Base-by-base conservation (phyloP, 2,113 vertebrate species). In the Seriola quinqueradiata region DNA sequence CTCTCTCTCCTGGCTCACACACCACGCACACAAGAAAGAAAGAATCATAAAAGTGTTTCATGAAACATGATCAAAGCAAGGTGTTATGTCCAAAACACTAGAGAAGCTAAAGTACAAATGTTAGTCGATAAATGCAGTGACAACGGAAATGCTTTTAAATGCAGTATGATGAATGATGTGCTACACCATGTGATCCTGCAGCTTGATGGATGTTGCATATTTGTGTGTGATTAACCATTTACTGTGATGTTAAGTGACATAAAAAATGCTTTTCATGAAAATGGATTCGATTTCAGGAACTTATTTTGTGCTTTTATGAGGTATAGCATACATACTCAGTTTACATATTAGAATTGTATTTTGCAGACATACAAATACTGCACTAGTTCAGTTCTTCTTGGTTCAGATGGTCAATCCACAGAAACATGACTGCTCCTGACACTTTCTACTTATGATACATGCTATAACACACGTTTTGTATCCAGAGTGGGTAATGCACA, bases 71-170 rank as follows among this genome's bases (percentile, higher is more conserved):
- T 32, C 4, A 65, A 65, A 46, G 54, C 17, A 57, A n/a, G 8
- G 57, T 48, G 21, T 0, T 0, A 23, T 13, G 8, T 19, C 46
- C 14, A 40, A 4, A 42, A 48, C 16, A 36, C 23, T 34, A 23
- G 28, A 73, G 19, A 66, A 59, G 13, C 44, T 54, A 21, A 70
- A 19, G 19, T 69, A 58, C 38, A 63, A 64, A 16, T 55, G n/a
- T 34, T 28, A 46, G 12, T 68, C 55, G 5, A 19, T 67, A 40
- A 73, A 14, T 67, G 32, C 17, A 50, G 40, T 36, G 10, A 48
- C 21, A 12, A 48, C 46, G 11, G 59, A 28, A 67, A 60, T 12
- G 16, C n/a, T 67, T 32, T 40, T 50, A 52, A 40, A 50, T 17
- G 11, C 13, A 34, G 59, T 6, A 46, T 23, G 19, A 32, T 19